Percentiles rank a stretch among this genome's conserved stretches.
phyloP scores from a whole-genome alignment of 2,888 invertebrate species.

The Salpingus planirostris region DNA sequence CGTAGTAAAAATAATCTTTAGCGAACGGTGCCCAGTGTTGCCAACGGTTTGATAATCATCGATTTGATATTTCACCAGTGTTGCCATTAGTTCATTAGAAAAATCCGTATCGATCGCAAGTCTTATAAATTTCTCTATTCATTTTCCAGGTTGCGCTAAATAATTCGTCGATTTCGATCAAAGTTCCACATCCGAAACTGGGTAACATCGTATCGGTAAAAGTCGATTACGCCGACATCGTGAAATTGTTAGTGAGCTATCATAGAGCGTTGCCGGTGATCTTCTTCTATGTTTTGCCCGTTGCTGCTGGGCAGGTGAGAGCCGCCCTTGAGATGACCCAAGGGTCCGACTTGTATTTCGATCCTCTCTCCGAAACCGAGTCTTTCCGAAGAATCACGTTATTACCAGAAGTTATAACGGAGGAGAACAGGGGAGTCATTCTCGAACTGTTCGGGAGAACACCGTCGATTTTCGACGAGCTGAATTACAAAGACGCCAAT shows the following conservation, averaged over 20 bases:
- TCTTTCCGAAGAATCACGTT: constrained; percentile 67
- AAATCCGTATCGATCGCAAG: too few relatives aligned
- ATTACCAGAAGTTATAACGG: constrained; percentile 58
- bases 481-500: constrained; percentile 68
- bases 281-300: constrained; percentile 67
- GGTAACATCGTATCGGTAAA: constrained; percentile 51
- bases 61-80: too few relatives aligned
- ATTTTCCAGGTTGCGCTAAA: too few relatives aligned
- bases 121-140: constrained; percentile 7
- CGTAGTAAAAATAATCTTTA: too few relatives aligned
- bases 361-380: constrained; percentile 50
- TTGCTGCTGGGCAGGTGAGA: constrained; percentile 60
- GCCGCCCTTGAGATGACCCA: constrained; percentile 61
- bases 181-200: constrained; percentile 51
- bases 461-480: constrained; percentile 54
- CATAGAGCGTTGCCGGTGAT: constrained; percentile 67
- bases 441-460: constrained; percentile 49
- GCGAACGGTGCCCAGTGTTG: too few relatives aligned
- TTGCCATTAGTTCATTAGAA: too few relatives aligned
- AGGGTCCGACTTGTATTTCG: constrained; percentile 44
- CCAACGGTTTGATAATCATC: neutral
- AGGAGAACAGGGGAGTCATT: constrained; percentile 56
- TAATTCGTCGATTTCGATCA: too few relatives aligned
- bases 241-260: constrained; percentile 70
- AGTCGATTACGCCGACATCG: constrained; percentile 60